Base-by-base conservation (phyloP, 1,140 invertebrate genomes). In the Alviniconcha marisindica region DNA sequence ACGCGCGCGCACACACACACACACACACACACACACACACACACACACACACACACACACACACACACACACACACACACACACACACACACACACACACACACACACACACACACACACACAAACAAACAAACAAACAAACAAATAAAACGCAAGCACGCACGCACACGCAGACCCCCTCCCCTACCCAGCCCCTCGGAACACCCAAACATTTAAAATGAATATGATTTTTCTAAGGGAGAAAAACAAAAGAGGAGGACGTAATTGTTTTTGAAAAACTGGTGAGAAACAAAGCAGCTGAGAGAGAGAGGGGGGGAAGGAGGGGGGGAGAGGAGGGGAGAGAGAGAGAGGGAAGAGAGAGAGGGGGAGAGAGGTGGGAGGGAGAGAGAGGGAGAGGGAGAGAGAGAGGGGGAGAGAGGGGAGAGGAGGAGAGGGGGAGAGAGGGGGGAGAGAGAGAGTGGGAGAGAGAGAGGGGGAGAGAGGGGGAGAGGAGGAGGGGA, bases 341-440 rank as follows among this genome's bases (percentile, higher is more conserved):
- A 51, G 48, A 51, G 48, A 51, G 48, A 51, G 48, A 51, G 66
- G n/a, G n/a, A n/a, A 69, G n/a, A 69, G 66, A 31, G 71, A 74
- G n/a, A 74, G 71, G 36, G 2, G 36, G 71, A 74, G 2, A 74
- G 71, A 74, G n/a, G 36, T 15, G 31, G 33, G n/a, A 31, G 36
- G 71, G 36, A 36, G 12, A 28, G 66, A 28, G 66, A 69, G 66
- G n/a, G 12, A 36, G 12, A 69, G 66, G n/a, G 66, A 69, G 10
- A 10, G 10, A 10, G 12, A 69, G 66, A 69, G 10, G 33, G 66
- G n/a, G 18, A 74, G n/a, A 74, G 31, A 74, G 71, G 36, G n/a
- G n/a, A 33, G 36, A 33, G 36, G 71, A 33, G 71, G 7, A 7
- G 36, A 7, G 36, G 71, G 36, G 71, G 36, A 7, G 36, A 33